Evolutionary conservation across 92 coral and sea anemone genomes (phyloP), one percentile per base, ranked within the genome.

Genomic region (Heteractis magnifica): DNA sequence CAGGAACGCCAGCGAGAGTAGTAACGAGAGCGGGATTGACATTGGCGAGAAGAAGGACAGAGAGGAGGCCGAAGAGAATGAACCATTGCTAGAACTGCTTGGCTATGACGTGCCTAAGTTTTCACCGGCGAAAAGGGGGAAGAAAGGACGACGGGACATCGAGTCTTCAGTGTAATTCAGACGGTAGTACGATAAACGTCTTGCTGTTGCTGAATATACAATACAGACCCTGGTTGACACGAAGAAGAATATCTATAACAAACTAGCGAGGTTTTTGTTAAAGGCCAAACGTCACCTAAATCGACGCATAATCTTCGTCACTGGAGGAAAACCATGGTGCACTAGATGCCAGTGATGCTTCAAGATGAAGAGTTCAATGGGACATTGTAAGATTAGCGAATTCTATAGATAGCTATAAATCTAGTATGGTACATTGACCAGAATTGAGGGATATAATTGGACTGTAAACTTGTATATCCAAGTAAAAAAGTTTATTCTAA

Each of bases 11-110:
- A 85, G 83, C 48, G 77, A 77, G 82, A 85, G 88, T 13, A 85
- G 88, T 34, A 85, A 85, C 48, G 88, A 85, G 51, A 85, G 83
- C 50, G 88, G 88, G 4, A 85, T 85, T 16, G 88, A 52, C 51
- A 65, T 85, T 14, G 88, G 71, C 10, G 88, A 78, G 16, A 85
- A 85, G 82, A 44, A 44, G 51, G 80, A 84, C 6, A 77, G 56
- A 75, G 77, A 60, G 13, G 78, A 76, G 49, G 77, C 41, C 20
- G 62, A 52, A 65, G 77, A 81, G 44, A 50, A 49, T 19, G 77
- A 81, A 26, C 84, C 84, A 70, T 41, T 81, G 56, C 10, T 81
- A 21, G 84, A 68, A 20, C 84, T 51, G 41, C 73, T 81, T 20
- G 77, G 73, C 26, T 68, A 81, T 15, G 65, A 81, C n/a, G 84